These are phyloP conservation scores for Charina bottae DNA, from an alignment of 2,113 vertebrate species.

Conservation along the genomic window DNA sequence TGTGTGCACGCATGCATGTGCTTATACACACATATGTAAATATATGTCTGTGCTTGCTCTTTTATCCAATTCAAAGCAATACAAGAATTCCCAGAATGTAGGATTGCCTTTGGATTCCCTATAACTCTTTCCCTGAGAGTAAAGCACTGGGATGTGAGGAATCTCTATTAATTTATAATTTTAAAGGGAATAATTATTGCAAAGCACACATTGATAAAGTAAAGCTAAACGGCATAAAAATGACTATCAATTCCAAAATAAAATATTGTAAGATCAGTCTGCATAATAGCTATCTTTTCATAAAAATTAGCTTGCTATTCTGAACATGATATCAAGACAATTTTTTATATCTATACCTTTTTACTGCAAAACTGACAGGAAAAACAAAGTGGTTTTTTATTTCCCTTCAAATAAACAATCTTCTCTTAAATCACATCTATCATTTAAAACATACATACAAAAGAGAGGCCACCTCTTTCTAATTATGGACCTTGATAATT, in stretches of 20 bases:
- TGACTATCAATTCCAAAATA: neutral
- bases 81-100: neutral
- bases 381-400: slow-evolving; percentile 34
- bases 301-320: neutral
- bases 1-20: too few relatives aligned
- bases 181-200: neutral
- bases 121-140: neutral
- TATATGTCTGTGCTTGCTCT: neutral
- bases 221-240: accelerated
- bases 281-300: neutral
- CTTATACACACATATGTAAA: neutral
- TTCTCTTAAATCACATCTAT: slow-evolving; percentile 69
- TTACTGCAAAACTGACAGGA: slow-evolving; percentile 44
- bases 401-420: slow-evolving; percentile 30
- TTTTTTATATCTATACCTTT: slow-evolving; percentile 39
- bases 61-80: neutral
- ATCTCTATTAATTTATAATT: neutral
- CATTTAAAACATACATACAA: slow-evolving; percentile 67
- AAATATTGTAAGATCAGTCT: neutral
- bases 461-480: slow-evolving; percentile 62
- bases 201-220: accelerated
- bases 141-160: neutral
- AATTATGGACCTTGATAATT: slow-evolving; percentile 72
- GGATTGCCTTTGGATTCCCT: neutral
- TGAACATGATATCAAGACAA: slow-evolving; percentile 5